Conservation (phyloP, 1,140 invertebrate genomes). For the Mamestra configurata region DNA sequence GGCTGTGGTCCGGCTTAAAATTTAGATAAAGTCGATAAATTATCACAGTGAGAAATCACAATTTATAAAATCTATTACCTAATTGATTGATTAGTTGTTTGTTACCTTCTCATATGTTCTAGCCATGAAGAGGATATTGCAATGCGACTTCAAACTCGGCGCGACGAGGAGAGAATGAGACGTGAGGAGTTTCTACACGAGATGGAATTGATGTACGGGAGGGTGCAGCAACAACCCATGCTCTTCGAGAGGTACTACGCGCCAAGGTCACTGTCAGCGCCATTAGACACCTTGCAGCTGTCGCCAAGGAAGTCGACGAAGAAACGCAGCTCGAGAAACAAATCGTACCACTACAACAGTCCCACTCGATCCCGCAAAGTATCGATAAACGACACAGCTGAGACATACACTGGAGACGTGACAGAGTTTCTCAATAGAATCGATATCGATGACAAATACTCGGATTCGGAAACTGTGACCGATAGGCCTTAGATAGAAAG, state of each 20-base stretch:
- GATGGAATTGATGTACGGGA: slow-evolving; percentile 92
- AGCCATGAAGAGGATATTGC: slow-evolving; percentile 91
- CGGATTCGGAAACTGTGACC: slow-evolving; percentile 65
- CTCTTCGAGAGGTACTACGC: slow-evolving; percentile 92
- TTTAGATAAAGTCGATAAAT: too few relatives aligned
- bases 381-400: slow-evolving; percentile 88
- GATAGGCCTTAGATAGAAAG: slow-evolving; percentile 63
- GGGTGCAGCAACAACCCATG: slow-evolving; percentile 91
- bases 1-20: too few relatives aligned
- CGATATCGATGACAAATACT: slow-evolving; percentile 74
- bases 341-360: slow-evolving; percentile 69
- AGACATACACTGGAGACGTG: slow-evolving; percentile 85
- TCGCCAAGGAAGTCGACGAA: slow-evolving; percentile 72
- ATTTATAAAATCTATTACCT: too few relatives aligned
- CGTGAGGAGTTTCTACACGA: slow-evolving; percentile 90
- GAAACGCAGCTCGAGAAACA: slow-evolving; percentile 67
- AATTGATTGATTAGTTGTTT: not conserved
- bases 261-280: slow-evolving; percentile 78
- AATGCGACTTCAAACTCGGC: slow-evolving; percentile 89
- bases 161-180: slow-evolving; percentile 90
- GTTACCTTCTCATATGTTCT: slow-evolving; percentile 52
- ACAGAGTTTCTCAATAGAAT: slow-evolving; percentile 80
- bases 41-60: too few relatives aligned
- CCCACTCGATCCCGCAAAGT: slow-evolving; percentile 76
- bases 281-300: slow-evolving; percentile 68